These are phyloP conservation scores for Luidia sarsii DNA, from an alignment of 53 echinoderm and acorn worm genomes.

Conservation along the genomic window DNA sequence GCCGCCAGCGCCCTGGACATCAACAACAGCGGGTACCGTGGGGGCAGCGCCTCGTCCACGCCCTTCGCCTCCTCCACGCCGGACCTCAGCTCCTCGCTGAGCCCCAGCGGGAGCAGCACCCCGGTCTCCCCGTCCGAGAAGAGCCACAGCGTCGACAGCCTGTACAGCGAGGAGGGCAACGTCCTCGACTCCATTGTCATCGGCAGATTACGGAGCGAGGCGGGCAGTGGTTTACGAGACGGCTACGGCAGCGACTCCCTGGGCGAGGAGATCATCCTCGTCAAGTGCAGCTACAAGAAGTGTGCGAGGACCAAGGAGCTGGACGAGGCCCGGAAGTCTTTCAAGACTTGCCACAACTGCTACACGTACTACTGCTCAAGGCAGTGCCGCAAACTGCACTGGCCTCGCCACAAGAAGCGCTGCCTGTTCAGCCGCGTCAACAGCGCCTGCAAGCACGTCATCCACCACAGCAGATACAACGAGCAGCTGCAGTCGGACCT, in stretches of 20 bases:
- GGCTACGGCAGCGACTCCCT: constrained; percentile 21
- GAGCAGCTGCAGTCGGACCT: constrained; percentile 70
- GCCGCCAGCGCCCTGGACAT: constrained; percentile 36
- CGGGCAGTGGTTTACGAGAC: constrained; percentile 9
- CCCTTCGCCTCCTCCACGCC: constrained; percentile 37
- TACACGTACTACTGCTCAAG: constrained; percentile 99
- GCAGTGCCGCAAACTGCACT: constrained; percentile 76
- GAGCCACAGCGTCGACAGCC: constrained; percentile 56
- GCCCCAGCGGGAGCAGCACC: constrained; percentile 50
- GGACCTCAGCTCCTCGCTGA: constrained; percentile 41
- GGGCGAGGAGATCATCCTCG: constrained; percentile 69
- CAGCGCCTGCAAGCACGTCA: constrained; percentile 88
- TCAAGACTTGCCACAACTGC: constrained; percentile 96
- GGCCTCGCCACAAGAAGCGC: constrained; percentile 90
- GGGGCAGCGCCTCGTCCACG: constrained; percentile 34
- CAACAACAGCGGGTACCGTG: constrained; percentile 36
- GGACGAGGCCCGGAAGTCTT: constrained; percentile 75
- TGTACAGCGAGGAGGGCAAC: constrained; percentile 56
- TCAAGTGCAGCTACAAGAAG: constrained; percentile 84
- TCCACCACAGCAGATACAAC: constrained; percentile 89
- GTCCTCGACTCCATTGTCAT: constrained; percentile 70
- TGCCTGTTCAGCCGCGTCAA: constrained; percentile 86
- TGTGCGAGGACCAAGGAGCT: constrained; percentile 77
- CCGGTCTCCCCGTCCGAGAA: constrained; percentile 39
- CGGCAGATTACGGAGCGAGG: constrained; percentile 41